These are phyloP conservation scores for Phortica okadai DNA, from an alignment of 2,888 invertebrate genomes.

Conservation along the genomic window DNA sequence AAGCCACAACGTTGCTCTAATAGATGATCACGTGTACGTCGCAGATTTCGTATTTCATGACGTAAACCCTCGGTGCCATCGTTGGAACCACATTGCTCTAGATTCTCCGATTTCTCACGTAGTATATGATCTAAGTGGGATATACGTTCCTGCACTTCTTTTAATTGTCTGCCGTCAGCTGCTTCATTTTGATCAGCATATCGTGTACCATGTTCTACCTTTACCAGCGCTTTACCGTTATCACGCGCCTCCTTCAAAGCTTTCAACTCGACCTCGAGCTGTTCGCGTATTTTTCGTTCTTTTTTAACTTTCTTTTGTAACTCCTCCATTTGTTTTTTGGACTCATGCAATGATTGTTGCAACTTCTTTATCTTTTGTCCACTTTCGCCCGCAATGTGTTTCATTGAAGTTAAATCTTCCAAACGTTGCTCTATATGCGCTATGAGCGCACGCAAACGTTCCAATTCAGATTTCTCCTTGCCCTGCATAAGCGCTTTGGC, in stretches of 20 bases:
- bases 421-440: constrained; percentile 78
- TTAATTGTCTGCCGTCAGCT: constrained; percentile 78
- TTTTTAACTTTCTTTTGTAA: constrained; percentile 84
- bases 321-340: constrained; percentile 86
- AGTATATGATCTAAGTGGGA: constrained; percentile 83
- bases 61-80: constrained; percentile 80
- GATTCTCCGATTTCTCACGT: constrained; percentile 83
- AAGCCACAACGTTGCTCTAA: constrained; percentile 86
- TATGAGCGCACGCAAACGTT: constrained; percentile 76
- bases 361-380: constrained; percentile 83
- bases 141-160: constrained; percentile 82
- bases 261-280: constrained; percentile 82
- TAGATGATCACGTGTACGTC: constrained; percentile 86
- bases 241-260: constrained; percentile 77
- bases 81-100: constrained; percentile 78
- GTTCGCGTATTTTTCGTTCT: constrained; percentile 84
- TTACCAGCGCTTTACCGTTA: constrained; percentile 56
- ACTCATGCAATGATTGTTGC: constrained; percentile 84
- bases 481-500: constrained; percentile 78
- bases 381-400: constrained; percentile 81
- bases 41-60: constrained; percentile 87
- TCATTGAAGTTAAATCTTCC: constrained; percentile 78
- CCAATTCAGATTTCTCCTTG: constrained; percentile 75
- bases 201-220: constrained; percentile 55
- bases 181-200: constrained; percentile 57